A percentile compares a stretch with the other conserved stretches of the same genome.
Evolutionary conservation across 37 sponge, comb jelly and placozoan genomes (phyloP).

Genomic region (Oopsacas minuta): DNA sequence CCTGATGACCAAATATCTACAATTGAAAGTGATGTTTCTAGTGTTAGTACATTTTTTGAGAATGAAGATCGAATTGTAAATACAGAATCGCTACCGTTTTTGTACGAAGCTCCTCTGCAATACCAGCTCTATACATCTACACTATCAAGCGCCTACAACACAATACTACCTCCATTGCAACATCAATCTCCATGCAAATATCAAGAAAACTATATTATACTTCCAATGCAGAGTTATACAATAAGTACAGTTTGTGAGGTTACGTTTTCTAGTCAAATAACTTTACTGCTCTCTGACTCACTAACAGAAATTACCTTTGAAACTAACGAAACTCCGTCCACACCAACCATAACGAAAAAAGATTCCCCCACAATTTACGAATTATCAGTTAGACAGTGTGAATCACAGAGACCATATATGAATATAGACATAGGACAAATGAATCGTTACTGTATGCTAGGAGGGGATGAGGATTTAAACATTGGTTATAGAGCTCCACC

Average conservation of each 20-base stretch:
- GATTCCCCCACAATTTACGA: neutral
- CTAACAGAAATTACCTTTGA: slow-evolving; percentile 6
- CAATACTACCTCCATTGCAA: neutral
- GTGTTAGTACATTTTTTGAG: neutral
- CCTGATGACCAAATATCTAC: neutral
- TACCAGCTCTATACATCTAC: neutral
- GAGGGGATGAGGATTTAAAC: neutral
- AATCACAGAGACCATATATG: neutral
- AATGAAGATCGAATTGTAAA: neutral
- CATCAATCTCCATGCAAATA: neutral
- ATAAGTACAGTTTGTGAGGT: neutral
- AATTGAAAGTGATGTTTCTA: neutral
- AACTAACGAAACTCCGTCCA: neutral
- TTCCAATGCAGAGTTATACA: neutral
- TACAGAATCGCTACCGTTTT: neutral
- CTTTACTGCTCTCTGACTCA: neutral
- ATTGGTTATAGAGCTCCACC: neutral
- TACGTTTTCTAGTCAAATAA: neutral
- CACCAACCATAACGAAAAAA: neutral
- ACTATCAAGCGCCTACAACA: neutral
- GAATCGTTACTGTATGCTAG: neutral
- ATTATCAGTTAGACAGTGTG: neutral
- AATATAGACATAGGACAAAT: neutral
- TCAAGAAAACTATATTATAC: slow-evolving; percentile 10
- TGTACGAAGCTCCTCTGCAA: neutral